Evolutionary conservation across 2,113 vertebrate species (phyloP), one percentile per base, ranked within the genome.

Genomic region (Strix aluco): DNA sequence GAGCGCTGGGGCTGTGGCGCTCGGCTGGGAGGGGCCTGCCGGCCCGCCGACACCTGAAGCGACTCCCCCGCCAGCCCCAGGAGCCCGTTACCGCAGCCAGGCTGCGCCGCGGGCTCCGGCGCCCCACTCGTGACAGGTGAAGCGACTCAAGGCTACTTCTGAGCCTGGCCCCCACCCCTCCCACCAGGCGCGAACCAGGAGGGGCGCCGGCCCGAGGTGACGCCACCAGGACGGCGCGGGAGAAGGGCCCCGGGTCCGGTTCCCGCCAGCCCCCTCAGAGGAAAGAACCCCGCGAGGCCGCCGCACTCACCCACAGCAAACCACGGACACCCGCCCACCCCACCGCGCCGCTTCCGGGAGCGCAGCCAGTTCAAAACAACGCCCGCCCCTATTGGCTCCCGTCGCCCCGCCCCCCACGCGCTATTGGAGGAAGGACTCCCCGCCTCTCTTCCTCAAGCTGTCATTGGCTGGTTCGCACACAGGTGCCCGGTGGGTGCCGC

Each of bases 241-340:
- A 25, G 11, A 22, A 36, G 4, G 11, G 29, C 10, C 9, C 36
- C 20, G 6, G 9, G 10, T 2, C 7, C 16, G 13, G 13, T 12
- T 44, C 21, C 23, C 42, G 2, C 14, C 51, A 5, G 2, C 14
- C 20, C 63, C 14, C 49, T 13, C 40, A 27, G 20, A 4, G 9
- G 1, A 3, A 5, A 6, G 7, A 23, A 4, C 21, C 34, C 19
- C 47, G 7, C 15, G 5, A 10, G 16, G 3, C 59, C 23, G 0
- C 71, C 70, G 1, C 58, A 79, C 93, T 94, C 89, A 94, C 93
- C 88, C 25, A 8, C 3, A 40, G 3, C 62, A 1, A 63, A 1
- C 13, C 9, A 1, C 38, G 0, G 2, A 2, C 55, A 17, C 26
- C 66, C 4, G 2, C 44, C 3, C 36, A 65, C 2, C 61, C 81